Evolutionary conservation across 1,140 invertebrate genomes (phyloP), one percentile per base, ranked within the genome.

Genomic region (Bombus waltoni): DNA sequence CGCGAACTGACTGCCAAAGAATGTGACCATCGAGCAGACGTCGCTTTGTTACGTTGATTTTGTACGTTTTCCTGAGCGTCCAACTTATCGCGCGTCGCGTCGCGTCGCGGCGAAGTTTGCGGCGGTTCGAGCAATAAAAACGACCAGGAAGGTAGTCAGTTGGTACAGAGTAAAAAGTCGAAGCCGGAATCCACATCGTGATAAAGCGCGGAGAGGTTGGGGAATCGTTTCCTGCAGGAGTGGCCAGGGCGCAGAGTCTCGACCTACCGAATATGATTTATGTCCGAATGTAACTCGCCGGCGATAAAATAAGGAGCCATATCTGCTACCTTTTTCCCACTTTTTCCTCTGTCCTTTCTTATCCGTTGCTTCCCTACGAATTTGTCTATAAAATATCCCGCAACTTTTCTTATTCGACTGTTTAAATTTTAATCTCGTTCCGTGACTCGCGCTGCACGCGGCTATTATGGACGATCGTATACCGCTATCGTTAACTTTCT

Each of bases 211-310:
- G 73, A 28, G 65, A 11, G 70, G 76, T 87, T 79, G 89, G 85
- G 73, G 73, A 79, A 86, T 87, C 79, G 74, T 71, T 88, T 89
- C 84, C 80, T 84, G 81, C 83, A 85, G 77, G 77, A 92, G 90
- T 90, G 84, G 84, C 68, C 74, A 83, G 87, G 87, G 81, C 84
- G 87, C 88, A 85, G 89, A 83, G 74, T 87, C 65, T 79, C 87
- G 89, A 91, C 91, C 92, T 89, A 91, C 88, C 86, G 85, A 93
- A 93, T 92, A 92, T 93, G 93, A 93, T 93, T 93, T 93, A 93
- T 91, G 85, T 73, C 73, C 84, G 89, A 87, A 92, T 93, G 92
- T 93, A 93, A 92, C 93, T 91, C 89, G 87, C 76, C 85, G 89
- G 87, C 85, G 87, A 93, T 93, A 91, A 93, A 93, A 90, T 93